Conservation (phyloP, 2,888 invertebrate species). For the Malachius bipustulatus region DNA sequence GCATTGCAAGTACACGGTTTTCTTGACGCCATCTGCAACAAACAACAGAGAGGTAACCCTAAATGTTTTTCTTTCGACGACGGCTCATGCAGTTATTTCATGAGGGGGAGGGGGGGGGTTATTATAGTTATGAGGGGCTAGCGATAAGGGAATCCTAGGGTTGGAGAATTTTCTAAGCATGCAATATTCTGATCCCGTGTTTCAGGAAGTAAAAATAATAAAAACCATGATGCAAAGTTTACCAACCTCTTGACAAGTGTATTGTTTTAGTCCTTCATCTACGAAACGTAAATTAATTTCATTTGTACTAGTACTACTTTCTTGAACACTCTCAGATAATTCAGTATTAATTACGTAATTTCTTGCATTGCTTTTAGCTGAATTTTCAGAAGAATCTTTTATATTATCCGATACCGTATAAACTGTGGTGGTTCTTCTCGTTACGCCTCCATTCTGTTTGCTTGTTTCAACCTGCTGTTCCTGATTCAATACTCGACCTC, state of each 20-base stretch:
- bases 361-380: slow-evolving; percentile 7
- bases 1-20: no score
- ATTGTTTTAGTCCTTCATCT: slow-evolving; percentile 14
- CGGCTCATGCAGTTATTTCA: no score
- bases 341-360: slow-evolving; percentile 25
- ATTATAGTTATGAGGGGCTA: no score
- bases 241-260: slow-evolving; percentile 14
- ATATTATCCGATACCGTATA: slow-evolving; percentile 22
- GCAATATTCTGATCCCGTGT: no score
- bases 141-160: no score
- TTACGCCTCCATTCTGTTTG: slow-evolving; percentile 12
- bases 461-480: slow-evolving; percentile 9
- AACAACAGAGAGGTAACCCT: no score
- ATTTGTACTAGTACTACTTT: slow-evolving; percentile 8
- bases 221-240: no score
- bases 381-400: slow-evolving; percentile 1
- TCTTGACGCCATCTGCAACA: background rate
- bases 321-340: slow-evolving; percentile 8
- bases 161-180: no score
- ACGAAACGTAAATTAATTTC: slow-evolving; percentile 16
- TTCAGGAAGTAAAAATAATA: no score
- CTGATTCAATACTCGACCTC: background rate
- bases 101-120: no score
- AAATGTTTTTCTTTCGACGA: no score
- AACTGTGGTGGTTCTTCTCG: slow-evolving; percentile 26